Conservation (phyloP, 2,113 vertebrate species). For the Rhinopithecus roxellana region DNA sequence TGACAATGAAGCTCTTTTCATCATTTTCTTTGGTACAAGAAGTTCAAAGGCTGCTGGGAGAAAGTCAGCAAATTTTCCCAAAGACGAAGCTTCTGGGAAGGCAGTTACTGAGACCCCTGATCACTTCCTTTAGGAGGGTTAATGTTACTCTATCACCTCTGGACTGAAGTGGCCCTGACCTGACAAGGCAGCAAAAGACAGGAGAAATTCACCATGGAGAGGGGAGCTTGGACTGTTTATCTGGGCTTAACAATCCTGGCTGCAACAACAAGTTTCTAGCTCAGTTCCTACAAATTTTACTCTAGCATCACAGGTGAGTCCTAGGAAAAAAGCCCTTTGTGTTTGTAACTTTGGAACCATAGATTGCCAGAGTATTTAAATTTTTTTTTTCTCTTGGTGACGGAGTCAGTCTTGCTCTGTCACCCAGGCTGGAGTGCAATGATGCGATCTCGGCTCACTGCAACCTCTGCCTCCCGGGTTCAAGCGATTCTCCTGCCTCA, state of each 20-base stretch:
- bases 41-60: not conserved
- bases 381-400: not conserved
- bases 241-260: not conserved
- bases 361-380: not conserved
- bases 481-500: too few species aligned
- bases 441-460: too few species aligned
- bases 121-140: not conserved
- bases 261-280: not conserved
- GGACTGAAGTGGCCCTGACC: not conserved
- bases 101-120: not conserved
- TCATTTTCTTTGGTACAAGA: not conserved
- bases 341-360: not conserved
- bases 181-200: not conserved
- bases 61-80: not conserved
- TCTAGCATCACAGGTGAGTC: not conserved
- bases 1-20: not conserved
- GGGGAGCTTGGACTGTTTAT: not conserved
- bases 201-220: not conserved
- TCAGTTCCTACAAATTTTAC: not conserved
- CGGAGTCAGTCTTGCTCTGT: too few species aligned
- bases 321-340: not conserved
- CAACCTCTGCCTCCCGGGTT: too few species aligned
- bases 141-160: not conserved
- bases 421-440: too few species aligned
- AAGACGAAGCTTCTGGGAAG: not conserved